phyloP scores from a whole-genome alignment of 2,113 vertebrate genomes.

The Oreamnos americanus region DNA sequence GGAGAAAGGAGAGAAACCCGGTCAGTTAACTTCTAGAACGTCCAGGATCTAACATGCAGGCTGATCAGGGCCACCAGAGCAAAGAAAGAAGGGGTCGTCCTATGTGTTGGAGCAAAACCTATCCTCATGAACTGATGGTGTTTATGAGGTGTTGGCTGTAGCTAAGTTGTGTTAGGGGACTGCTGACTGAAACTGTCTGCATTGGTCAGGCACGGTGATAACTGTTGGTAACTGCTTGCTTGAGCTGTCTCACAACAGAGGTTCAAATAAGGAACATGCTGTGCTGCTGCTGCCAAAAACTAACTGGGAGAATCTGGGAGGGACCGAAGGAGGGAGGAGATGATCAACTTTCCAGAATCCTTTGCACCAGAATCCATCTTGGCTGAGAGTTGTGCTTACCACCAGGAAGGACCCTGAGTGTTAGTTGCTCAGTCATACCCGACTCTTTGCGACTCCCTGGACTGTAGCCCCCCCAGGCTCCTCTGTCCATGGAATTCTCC shows the following conservation, averaged over 20 bases:
- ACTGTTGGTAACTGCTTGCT: not conserved
- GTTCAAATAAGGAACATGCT: not conserved
- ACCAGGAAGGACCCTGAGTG: not conserved
- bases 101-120: not conserved
- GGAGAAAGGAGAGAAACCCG: slow-evolving; percentile 45
- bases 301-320: not conserved
- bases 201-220: not conserved
- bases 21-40: slow-evolving; percentile 40
- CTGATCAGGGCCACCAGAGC: not conserved
- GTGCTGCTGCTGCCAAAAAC: not conserved
- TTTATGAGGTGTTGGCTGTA: not conserved
- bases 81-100: not conserved
- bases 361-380: not conserved
- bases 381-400: not conserved
- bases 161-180: not conserved
- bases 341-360: not conserved
- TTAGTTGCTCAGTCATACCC: not conserved
- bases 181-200: not conserved
- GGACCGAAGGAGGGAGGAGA: not conserved
- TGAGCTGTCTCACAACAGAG: not conserved
- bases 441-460: not conserved
- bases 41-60: not conserved
- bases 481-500: not conserved
- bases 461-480: not conserved
- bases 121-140: not conserved